These are phyloP conservation scores for Otus sunia DNA, from an alignment of 2,113 vertebrate species.

Conservation along the genomic window DNA sequence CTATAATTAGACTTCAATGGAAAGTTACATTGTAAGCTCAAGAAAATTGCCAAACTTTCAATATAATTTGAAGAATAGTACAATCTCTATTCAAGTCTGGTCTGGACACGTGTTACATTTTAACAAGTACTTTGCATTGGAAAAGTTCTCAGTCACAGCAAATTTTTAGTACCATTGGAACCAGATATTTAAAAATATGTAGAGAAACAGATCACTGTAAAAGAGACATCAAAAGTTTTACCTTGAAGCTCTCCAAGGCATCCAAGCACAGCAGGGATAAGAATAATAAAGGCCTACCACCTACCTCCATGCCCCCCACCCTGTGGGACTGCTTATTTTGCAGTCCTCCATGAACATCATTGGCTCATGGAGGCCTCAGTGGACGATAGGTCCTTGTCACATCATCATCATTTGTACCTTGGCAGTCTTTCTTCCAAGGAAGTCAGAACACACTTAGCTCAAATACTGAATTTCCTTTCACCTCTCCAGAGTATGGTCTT, in stretches of 20 bases:
- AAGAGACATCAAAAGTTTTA: constrained; percentile 54
- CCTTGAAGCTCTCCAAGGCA: constrained; percentile 3
- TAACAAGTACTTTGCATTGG: constrained; percentile 62
- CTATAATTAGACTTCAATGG: constrained; percentile 58
- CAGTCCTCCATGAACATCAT: neutral
- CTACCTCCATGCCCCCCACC: neutral
- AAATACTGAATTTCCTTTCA: constrained; percentile 51
- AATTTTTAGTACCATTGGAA: constrained; percentile 63
- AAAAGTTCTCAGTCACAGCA: constrained; percentile 55
- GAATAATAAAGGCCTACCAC: neutral
- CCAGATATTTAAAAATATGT: constrained; percentile 43
- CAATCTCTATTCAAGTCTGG: constrained; percentile 33
- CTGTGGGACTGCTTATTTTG: neutral
- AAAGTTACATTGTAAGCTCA: constrained; percentile 39
- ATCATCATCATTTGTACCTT: neutral
- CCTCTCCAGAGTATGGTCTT: constrained; percentile 29
- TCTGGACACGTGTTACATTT: constrained; percentile 50
- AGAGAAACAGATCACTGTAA: constrained; percentile 53
- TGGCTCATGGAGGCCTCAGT: neutral
- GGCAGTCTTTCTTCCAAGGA: constrained; percentile 20
- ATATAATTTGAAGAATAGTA: constrained; percentile 27
- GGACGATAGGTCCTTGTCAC: neutral
- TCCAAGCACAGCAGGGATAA: neutral
- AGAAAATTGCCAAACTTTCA: constrained; percentile 56
- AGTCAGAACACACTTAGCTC: constrained; percentile 22